Conservation (phyloP, 2,797 vertebrate species). For the Melanogrammus aeglefinus region DNA sequence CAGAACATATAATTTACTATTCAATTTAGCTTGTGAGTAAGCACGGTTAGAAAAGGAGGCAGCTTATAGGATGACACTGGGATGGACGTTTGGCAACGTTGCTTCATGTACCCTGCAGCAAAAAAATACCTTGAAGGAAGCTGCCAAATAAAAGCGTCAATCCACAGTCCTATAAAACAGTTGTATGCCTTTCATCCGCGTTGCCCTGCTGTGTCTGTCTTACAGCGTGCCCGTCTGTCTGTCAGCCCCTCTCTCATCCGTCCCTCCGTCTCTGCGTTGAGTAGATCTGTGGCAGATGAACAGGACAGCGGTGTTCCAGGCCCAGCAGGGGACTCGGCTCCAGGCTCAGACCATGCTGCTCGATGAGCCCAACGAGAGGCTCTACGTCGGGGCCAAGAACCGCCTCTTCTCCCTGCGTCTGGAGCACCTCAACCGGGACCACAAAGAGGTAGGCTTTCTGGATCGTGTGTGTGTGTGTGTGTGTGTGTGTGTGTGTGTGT, state of each 20-base stretch:
- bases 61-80: not conserved
- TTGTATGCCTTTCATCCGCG: not conserved
- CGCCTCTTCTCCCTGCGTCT: slow-evolving; percentile 89
- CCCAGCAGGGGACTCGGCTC: slow-evolving; percentile 77
- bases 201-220: not conserved
- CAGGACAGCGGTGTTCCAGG: slow-evolving; percentile 89
- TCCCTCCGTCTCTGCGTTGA: not conserved
- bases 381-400: slow-evolving; percentile 92
- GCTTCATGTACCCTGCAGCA: not conserved
- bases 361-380: slow-evolving; percentile 90
- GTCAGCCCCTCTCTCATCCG: not conserved
- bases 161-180: not conserved
- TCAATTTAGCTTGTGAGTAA: not conserved
- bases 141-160: not conserved
- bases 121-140: not conserved
- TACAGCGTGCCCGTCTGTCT: not conserved
- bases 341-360: slow-evolving; percentile 87
- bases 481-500: not conserved
- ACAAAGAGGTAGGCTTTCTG: slow-evolving; percentile 79
- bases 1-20: not conserved
- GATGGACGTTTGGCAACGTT: not conserved
- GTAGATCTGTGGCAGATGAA: slow-evolving; percentile 94
- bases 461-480: not conserved
- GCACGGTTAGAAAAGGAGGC: not conserved
- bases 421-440: slow-evolving; percentile 83